Evolutionary conservation across 2,797 vertebrate genomes (phyloP), one percentile per base, ranked within the genome.

Genomic region (Apodemus agrarius): DNA sequence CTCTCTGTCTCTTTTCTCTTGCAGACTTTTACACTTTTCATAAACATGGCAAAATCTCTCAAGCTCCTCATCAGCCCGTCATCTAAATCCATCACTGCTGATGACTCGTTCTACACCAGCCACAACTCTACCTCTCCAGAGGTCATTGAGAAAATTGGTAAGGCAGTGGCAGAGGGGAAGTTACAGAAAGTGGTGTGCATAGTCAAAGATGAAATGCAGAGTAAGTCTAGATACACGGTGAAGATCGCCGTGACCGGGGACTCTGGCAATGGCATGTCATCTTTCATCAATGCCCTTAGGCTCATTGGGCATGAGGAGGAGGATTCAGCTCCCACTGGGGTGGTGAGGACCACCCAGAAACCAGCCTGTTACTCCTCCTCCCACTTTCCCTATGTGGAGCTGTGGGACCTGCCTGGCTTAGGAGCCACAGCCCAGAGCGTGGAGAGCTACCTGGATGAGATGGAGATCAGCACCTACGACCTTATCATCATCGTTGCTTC

Each of bases 341-440:
- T 92, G 9, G 89, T 96, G n/a, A 83, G 69, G 37, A 90, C 93
- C n/a, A 91, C 83, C n/a, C 57, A 52, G 46, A 29, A 4, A 19
- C 54, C 12, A 4, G 34, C 31, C 43, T 21, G 19, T 6, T 93
- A 89, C 54, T 26, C 5, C 9, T 82, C 78, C 43, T 40, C 43
- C 40, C 19, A 52, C 1, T 87, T 96, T 59, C 84, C 97, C 40
- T 0, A 26, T 2, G 94, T 98, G 4, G 82, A 14, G 4, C 9
- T 98, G 0, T 98, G 98, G 98, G 98, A 99, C 80, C 97, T 99
- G 10, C 98, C 98, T 69, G 98, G 98, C 2, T 89, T 96, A 2
- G 98, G 98, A 1, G 96, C 90, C 34, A 91, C 76, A 8, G 96
- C 40, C 0, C 98, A 98, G 92, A 98, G 95, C 63, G 95, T 97